Conservation (phyloP, 2,113 vertebrate genomes). For the Salvelinus fontinalis region DNA sequence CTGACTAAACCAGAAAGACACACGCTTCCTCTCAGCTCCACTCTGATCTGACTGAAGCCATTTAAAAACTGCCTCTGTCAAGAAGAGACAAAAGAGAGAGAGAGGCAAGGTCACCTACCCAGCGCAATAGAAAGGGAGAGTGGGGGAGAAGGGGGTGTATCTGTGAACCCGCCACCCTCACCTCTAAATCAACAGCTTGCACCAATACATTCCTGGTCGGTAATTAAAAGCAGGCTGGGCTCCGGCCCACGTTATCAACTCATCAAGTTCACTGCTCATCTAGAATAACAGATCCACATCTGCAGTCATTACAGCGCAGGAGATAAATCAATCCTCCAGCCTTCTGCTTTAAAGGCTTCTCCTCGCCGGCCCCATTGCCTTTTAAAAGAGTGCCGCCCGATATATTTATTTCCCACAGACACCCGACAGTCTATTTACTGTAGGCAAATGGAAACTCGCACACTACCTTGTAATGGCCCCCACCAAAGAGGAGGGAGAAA, state of each 20-base stretch:
- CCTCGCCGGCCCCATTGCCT: conserved; percentile 78
- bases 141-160: too few species aligned
- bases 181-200: conserved; percentile 51
- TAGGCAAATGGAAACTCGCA: conserved; percentile 85
- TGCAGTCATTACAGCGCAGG: conserved; percentile 83
- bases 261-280: conserved; percentile 85
- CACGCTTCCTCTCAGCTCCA: too few species aligned
- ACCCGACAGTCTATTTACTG: conserved; percentile 90
- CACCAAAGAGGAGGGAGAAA: conserved; percentile 38
- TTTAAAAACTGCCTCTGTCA: too few species aligned
- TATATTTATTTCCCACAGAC: conserved; percentile 85
- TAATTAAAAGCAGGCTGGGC: conserved; percentile 87
- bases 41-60: too few species aligned
- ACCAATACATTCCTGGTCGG: conserved; percentile 85
- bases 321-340: conserved; percentile 84
- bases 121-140: too few species aligned
- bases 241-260: conserved; percentile 81
- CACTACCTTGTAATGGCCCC: conserved; percentile 82
- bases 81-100: too few species aligned
- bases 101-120: too few species aligned
- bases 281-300: conserved; percentile 87
- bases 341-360: conserved; percentile 81
- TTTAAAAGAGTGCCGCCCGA: too few species aligned
- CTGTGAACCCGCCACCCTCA: too few species aligned
- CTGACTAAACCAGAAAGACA: too few species aligned